phyloP scores from a whole-genome alignment of 1,140 invertebrate genomes.

The Sesamia nonagrioides region DNA sequence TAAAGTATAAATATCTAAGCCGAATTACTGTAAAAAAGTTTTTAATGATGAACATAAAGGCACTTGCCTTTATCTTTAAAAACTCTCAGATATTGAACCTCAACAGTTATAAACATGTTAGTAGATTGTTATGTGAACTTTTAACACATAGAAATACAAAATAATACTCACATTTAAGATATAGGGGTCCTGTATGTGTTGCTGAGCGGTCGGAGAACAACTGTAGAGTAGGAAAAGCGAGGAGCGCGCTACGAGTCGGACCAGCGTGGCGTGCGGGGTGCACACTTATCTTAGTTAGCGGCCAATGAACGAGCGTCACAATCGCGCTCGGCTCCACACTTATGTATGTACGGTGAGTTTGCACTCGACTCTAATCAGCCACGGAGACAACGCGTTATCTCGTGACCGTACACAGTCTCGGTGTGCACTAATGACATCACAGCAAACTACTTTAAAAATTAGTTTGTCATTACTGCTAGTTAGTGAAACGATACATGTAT shows the following conservation, averaged over 20 bases:
- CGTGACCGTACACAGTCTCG: background rate
- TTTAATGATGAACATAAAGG: no score
- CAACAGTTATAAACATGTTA: no score
- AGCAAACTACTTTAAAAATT: no score
- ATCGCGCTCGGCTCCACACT: background rate
- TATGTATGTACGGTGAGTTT: conserved; percentile 21
- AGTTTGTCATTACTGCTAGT: background rate
- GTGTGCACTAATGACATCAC: background rate
- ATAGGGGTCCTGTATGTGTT: background rate
- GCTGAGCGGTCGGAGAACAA: conserved; percentile 5
- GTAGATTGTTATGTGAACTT: background rate
- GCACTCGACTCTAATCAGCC: background rate
- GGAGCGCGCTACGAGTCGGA: background rate
- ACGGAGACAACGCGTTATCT: background rate
- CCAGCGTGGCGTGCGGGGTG: background rate
- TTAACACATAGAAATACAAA: background rate
- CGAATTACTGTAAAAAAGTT: no score
- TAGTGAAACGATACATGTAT: background rate
- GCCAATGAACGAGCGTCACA: conserved; percentile 15
- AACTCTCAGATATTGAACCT: no score
- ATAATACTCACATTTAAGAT: conserved; percentile 5
- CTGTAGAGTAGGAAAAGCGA: background rate
- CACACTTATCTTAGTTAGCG: conserved; percentile 38
- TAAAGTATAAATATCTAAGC: no score
- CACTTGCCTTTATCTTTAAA: no score